phyloP scores from a whole-genome alignment of 2,888 invertebrate species.

The Iphiclides podalirius region DNA sequence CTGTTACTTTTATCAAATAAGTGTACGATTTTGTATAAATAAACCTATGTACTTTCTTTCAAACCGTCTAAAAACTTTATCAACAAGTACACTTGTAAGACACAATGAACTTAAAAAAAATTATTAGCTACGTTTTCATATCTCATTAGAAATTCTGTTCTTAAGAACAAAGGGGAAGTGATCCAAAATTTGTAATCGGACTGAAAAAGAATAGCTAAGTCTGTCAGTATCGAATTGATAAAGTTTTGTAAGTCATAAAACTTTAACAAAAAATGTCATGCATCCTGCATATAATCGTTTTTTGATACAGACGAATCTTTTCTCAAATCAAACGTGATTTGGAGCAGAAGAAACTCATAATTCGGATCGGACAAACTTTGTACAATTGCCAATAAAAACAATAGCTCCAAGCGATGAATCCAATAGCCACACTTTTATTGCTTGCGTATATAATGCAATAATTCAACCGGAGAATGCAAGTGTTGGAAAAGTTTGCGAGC shows the following conservation, averaged over 20 bases:
- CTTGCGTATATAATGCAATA: constrained; percentile 60
- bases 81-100: not conserved
- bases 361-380: constrained; percentile 34
- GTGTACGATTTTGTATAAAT: no score
- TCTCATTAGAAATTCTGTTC: not conserved
- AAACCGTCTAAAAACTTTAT: not conserved
- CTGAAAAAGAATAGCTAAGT: no score
- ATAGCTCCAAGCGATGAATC: constrained; percentile 51
- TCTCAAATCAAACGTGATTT: no score
- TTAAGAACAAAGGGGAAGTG: not conserved
- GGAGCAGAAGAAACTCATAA: not conserved
- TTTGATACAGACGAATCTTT: no score
- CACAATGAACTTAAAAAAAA: not conserved
- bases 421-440: constrained; percentile 53
- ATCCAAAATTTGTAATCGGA: not conserved
- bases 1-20: no score
- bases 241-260: no score
- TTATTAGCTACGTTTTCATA: not conserved
- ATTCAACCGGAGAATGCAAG: constrained; percentile 63
- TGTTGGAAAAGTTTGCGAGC: constrained; percentile 52
- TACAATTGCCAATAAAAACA: constrained; percentile 55
- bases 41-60: no score
- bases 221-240: no score
- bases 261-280: no score
- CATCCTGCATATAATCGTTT: no score